Evolutionary conservation across 2,888 invertebrate genomes (phyloP), one percentile per base, ranked within the genome.

Genomic region (Cephus spinipes): DNA sequence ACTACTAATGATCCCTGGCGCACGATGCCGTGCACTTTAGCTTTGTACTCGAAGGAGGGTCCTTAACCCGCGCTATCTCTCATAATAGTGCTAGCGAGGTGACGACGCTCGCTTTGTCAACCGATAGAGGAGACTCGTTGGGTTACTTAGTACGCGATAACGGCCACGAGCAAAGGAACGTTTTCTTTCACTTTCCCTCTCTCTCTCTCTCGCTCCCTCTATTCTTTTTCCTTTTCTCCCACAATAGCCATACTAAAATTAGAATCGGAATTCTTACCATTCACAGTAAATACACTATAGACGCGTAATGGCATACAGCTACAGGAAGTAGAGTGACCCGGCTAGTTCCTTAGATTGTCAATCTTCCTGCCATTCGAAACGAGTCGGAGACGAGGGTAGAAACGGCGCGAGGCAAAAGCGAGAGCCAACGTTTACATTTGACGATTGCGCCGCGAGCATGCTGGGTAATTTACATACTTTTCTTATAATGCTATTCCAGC

Each of bases 61-160:
- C 83, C 81, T 85, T 85, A 81, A 85, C 83, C 84, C 83, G 81
- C 77, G 82, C 79, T 85, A 85, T 85, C 81, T 85, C 81, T 77
- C 78, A 81, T 81, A 83, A 86, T 82, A 81, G 80, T 83, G 79
- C 80, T 77, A 77, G 74, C 76, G 80, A 83, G 79, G 83, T 84
- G 82, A 83, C 81, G 84, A 83, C 81, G 79, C 80, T 75, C 80
- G 82, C 82, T 81, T 85, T 83, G 83, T 84, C 83, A 81, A 81
- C 85, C 84, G 86, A 86, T 86, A 86, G 85, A 81, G 82, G 79
- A 76, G 81, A 84, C 77, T 81, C 80, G 83, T 84, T 80, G 81
- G 80, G 80, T 84, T 83, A 82, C 79, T 84, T 82, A 83, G 55
- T 55, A 55, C 55, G 55, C 55, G 55, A 55, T 55, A 55, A 55